A percentile compares a stretch with the other conserved stretches of the same genome.
Evolutionary conservation across 2,888 invertebrate species (phyloP).

Genomic region (Ommatoiulus sabulosus): DNA sequence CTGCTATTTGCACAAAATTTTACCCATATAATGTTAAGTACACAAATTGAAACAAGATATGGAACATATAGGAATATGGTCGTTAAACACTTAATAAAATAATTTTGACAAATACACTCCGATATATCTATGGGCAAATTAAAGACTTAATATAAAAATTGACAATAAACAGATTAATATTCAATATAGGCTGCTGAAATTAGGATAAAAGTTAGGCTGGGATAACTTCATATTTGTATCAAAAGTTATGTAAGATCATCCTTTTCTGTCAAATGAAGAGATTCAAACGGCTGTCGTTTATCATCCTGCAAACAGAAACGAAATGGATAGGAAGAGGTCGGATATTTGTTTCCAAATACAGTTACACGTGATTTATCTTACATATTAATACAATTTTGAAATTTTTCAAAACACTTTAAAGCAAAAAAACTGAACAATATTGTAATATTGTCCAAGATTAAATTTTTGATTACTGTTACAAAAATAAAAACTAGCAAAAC

Average conservation of each 20-base stretch:
- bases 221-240: conserved; percentile 30
- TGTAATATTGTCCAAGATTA: not conserved
- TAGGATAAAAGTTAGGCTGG: conserved; percentile 20
- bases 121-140: not conserved
- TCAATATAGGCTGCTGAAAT: conserved; percentile 19
- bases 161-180: conserved; percentile 15
- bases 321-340: conserved; percentile 14
- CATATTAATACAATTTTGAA: not conserved
- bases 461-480: too few relatives aligned
- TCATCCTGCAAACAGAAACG: conserved; percentile 55
- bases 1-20: not conserved
- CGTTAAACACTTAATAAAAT: not conserved
- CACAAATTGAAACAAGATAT: conserved; percentile 20
- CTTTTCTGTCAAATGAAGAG: conserved; percentile 56
- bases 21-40: not conserved
- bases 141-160: conserved; percentile 8
- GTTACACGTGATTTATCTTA: not conserved
- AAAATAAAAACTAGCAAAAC: not conserved
- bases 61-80: not conserved
- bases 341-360: not conserved
- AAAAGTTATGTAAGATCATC: conserved; percentile 53
- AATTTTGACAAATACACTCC: conserved; percentile 8
- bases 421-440: not conserved
- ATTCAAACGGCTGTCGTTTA: conserved; percentile 55
- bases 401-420: not conserved